These are phyloP conservation scores for Pterocles orientalis DNA, from an alignment of 2,113 vertebrate species.

Conservation along the genomic window DNA sequence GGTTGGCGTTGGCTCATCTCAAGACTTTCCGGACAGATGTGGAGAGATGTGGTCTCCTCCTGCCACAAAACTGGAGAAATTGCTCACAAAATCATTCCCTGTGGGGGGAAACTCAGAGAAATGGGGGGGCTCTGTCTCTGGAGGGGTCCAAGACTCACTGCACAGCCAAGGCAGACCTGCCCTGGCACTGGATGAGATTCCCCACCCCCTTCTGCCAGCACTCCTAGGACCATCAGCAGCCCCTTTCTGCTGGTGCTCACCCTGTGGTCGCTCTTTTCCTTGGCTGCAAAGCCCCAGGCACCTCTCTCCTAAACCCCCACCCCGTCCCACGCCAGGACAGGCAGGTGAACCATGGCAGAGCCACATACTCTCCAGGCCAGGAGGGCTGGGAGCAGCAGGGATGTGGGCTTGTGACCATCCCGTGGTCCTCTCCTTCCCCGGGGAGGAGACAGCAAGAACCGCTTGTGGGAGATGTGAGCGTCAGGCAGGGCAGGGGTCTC, in stretches of 20 bases:
- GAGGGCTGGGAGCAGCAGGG: not conserved
- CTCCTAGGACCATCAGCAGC: not conserved
- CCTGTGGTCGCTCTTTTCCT: not conserved
- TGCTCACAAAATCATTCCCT: not conserved
- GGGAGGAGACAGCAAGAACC: not conserved
- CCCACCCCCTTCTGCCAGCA: not conserved
- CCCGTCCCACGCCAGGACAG: not conserved
- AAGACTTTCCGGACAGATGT: not conserved
- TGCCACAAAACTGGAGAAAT: not conserved
- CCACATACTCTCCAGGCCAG: not conserved
- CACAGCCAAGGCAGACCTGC: not conserved
- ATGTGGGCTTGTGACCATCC: fast-evolving
- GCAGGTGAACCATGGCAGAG: not conserved
- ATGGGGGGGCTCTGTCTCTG: not conserved
- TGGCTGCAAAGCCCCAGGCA: not conserved
- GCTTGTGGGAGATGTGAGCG: not conserved
- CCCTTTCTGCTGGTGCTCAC: fast-evolving
- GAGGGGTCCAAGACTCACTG: not conserved
- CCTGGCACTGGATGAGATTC: not conserved
- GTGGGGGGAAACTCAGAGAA: not conserved
- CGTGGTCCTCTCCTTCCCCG: not conserved
- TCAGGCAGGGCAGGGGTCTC: not conserved
- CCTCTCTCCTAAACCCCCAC: not conserved
- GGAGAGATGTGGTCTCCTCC: not conserved
- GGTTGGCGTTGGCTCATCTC: not conserved